Evolutionary conservation across 1,140 invertebrate species (phyloP), one percentile per base, ranked within the genome.

Genomic region (Harlomillsia oculata): DNA sequence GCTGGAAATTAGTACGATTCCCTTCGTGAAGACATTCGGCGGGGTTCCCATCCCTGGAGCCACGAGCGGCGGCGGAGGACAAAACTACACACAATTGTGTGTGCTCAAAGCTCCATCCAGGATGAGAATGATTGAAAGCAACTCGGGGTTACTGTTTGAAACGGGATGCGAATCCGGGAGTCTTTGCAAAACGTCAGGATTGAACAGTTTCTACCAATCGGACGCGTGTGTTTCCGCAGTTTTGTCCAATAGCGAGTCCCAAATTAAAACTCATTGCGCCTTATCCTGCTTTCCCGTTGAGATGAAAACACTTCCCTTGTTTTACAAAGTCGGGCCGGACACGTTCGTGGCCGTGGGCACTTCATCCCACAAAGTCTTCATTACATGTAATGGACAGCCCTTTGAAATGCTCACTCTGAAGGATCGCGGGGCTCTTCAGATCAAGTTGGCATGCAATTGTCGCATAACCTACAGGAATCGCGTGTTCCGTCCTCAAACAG

Each of bases 381-480:
- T 58, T 23, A 36, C 40, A 2, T 58, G 56, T 26, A 44, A 44
- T 18, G 29, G 39, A 6, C 25, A 58, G 16, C 56, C 56, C 6
- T 23, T 30, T 3, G 56, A 58, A 29, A 44, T 45, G 43, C 25
- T 58, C 4, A 37, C 40, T 2, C 30, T 58, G 36, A 29, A 32
- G 16, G 49, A 58, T 46, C 21, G 44, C 16, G 56, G 56, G 2
- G 32, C 50, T 1, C 25, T 58, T 13, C 18, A 50, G 18, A 52
- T 58, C 23, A 44, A 58, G 25, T 30, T 58, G 23, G 30, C 48
- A 0, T 58, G 56, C 41, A 58, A 52, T 39, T 58, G 56, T 44
- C 46, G 39, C 14, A 50, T 58, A 18, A 25, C 43, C 5, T 58
- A 58, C n/a, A 32, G 48, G 14, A 52, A 45, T 37, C 43, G 46